Evolutionary conservation across 2,888 invertebrate species (phyloP).

Genomic region (Plagiodera versicolora): DNA sequence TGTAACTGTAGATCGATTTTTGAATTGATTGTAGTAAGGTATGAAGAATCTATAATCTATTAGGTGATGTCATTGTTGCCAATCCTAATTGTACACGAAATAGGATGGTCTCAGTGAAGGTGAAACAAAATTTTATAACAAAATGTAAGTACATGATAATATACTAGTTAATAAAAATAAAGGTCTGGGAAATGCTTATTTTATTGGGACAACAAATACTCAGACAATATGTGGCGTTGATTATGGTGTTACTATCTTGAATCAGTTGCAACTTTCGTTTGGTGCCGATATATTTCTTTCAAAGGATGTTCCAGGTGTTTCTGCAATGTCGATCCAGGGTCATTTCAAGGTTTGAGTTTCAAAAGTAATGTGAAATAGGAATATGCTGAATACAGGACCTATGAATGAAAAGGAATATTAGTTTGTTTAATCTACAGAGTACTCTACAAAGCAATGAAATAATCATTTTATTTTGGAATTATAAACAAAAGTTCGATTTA

Average conservation of each 20-base stretch:
- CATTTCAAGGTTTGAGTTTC: conserved; percentile 26
- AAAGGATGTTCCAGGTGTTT: too few relatives aligned
- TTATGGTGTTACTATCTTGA: too few relatives aligned
- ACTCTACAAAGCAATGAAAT: too few relatives aligned
- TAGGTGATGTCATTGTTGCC: conserved; percentile 6
- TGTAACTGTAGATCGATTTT: conserved; percentile 11
- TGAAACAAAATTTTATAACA: conserved; percentile 13
- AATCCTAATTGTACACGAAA: conserved; percentile 6
- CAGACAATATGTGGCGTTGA: too few relatives aligned
- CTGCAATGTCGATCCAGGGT: too few relatives aligned
- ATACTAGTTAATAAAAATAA: conserved; percentile 14
- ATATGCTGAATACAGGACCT: conserved; percentile 28
- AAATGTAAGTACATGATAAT: conserved; percentile 3
- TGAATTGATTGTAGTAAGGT: conserved; percentile 12
- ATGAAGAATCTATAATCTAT: conserved; percentile 8
- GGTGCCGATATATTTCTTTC: too few relatives aligned
- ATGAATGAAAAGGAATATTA: background rate
- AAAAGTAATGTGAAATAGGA: conserved; percentile 30
- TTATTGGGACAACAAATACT: too few relatives aligned
- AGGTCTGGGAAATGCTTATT: conserved; percentile 12
- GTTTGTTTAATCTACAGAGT: background rate
- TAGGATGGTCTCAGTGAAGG: conserved; percentile 5
- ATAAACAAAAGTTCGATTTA: too few relatives aligned
- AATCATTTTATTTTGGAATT: too few relatives aligned
- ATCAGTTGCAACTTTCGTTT: too few relatives aligned